A percentile compares a stretch with the other conserved stretches of the same genome.
phyloP scores from a whole-genome alignment of 2,797 vertebrate species.

The Setipinna tenuifilis region DNA sequence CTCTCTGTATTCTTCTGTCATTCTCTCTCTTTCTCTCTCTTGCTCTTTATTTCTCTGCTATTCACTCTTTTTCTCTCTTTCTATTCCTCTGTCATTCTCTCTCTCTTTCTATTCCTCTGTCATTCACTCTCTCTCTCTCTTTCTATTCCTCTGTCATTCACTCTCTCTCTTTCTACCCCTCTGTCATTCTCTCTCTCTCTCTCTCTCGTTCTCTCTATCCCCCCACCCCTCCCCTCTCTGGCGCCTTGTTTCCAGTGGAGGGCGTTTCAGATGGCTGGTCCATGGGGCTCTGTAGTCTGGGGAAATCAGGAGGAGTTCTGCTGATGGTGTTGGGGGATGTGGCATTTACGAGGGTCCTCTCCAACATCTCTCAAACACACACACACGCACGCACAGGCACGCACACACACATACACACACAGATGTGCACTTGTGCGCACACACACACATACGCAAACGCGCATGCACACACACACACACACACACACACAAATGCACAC shows the following conservation, averaged over 20 bases:
- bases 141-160: not conserved
- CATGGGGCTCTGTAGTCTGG: not conserved
- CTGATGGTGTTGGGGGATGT: not conserved
- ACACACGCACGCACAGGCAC: not conserved
- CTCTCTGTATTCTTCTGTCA: not conserved
- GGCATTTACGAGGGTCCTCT: constrained; percentile 17
- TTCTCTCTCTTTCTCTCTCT: not conserved
- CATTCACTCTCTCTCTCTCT: not conserved
- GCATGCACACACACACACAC: not conserved
- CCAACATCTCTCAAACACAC: constrained; percentile 1
- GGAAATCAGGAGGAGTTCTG: constrained; percentile 14
- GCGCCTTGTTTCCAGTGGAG: not conserved
- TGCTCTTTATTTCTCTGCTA: not conserved
- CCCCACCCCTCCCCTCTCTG: not conserved
- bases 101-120: not conserved
- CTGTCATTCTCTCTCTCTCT: not conserved
- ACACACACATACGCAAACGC: constrained; percentile 37
- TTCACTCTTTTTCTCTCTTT: not conserved
- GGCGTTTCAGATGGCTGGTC: constrained; percentile 6
- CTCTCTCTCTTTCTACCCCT: not conserved
- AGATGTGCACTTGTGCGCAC: not conserved
- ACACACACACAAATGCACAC: constrained; percentile 23
- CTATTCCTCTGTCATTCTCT: not conserved
- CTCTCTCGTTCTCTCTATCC: not conserved
- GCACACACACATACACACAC: constrained; percentile 10